phyloP scores from a whole-genome alignment of 2,113 vertebrate species.

The Ploceus nigricollis region DNA sequence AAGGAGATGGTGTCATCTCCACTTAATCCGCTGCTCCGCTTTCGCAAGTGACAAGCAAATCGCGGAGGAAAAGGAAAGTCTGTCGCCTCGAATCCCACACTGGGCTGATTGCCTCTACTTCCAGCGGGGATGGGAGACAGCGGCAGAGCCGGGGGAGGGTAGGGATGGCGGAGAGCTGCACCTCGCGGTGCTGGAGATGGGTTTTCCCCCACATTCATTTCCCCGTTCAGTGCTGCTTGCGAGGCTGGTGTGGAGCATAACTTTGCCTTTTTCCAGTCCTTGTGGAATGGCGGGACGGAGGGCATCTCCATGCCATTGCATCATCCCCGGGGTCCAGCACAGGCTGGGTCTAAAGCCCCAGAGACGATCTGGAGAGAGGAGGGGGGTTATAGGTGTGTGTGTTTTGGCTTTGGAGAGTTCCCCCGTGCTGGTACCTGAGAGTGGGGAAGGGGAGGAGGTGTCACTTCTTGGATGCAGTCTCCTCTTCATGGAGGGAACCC shows the following conservation, averaged over 20 bases:
- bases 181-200: background rate
- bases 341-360: background rate
- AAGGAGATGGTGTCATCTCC: conserved; percentile 43
- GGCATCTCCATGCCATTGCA: background rate
- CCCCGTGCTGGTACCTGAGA: background rate
- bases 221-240: background rate
- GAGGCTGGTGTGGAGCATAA: background rate
- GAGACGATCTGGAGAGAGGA: background rate
- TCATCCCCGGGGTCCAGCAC: background rate
- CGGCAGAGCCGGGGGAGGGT: background rate
- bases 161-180: background rate
- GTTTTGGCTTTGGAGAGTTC: background rate
- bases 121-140: conserved; percentile 27
- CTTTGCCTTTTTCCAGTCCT: background rate
- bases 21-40: conserved; percentile 38
- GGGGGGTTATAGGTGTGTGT: background rate
- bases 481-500: background rate
- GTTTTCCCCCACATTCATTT: background rate
- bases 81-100: conserved; percentile 66
- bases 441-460: background rate
- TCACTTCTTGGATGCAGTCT: background rate
- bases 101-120: conserved; percentile 42
- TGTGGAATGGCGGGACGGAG: background rate
- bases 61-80: conserved; percentile 30
- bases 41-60: conserved; percentile 40